These are phyloP conservation scores for Xestia xanthographa DNA, from an alignment of 2,888 invertebrate genomes.

Conservation along the genomic window DNA sequence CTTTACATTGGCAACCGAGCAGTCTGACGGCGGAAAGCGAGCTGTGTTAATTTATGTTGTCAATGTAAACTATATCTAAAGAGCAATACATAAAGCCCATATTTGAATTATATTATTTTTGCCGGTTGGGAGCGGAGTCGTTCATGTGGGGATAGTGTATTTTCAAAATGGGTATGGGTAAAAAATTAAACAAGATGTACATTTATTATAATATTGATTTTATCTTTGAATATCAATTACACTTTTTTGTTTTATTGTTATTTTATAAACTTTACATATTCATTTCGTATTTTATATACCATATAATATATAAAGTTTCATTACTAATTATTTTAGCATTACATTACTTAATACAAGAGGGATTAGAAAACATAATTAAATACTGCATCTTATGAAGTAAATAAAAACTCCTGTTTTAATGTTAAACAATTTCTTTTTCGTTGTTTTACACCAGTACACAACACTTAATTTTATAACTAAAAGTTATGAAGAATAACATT, in stretches of 20 bases:
- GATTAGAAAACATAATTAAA: constrained; percentile 43
- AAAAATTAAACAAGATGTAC: constrained; percentile 70
- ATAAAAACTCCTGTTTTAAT: constrained; percentile 64
- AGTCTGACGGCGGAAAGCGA: too few species aligned
- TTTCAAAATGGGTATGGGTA: background rate
- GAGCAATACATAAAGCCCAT: too few species aligned
- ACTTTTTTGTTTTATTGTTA: constrained; percentile 82
- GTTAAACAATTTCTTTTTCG: constrained; percentile 64
- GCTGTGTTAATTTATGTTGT: too few species aligned
- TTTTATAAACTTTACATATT: constrained; percentile 84
- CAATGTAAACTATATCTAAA: too few species aligned
- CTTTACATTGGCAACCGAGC: too few species aligned
- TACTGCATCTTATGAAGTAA: constrained; percentile 51
- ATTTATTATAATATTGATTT: constrained; percentile 86
- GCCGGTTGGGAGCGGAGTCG: too few species aligned
- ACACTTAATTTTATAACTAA: constrained; percentile 66
- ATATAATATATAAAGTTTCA: constrained; percentile 79
- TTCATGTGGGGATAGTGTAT: background rate
- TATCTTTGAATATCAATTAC: constrained; percentile 88
- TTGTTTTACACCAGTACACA: constrained; percentile 71
- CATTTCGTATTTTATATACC: constrained; percentile 76
- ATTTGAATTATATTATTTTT: too few species aligned
- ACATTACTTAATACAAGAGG: constrained; percentile 62
- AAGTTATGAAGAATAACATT: constrained; percentile 83
- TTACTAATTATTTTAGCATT: constrained; percentile 73